Percentiles rank a stretch among this genome's conserved stretches.
Conservation (phyloP, 2,113 vertebrate species). For the Seriola aureovittata region DNA sequence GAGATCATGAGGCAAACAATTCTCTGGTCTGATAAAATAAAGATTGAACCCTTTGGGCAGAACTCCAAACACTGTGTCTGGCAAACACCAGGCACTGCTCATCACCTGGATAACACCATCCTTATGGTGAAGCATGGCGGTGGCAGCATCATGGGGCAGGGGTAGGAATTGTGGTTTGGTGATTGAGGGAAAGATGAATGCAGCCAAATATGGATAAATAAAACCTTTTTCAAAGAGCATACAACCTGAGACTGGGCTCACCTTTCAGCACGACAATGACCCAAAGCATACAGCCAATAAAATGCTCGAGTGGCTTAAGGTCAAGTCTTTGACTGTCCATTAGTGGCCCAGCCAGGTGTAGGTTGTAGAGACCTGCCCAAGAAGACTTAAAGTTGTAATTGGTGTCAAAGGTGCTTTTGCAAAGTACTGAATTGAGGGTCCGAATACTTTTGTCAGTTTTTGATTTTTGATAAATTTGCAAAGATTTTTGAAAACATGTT, state of each 20-base stretch:
- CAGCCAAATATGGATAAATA: no score
- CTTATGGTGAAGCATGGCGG: not conserved
- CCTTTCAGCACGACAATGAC: not conserved
- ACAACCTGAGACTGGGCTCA: not conserved
- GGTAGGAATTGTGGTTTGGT: not conserved
- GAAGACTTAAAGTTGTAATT: no score
- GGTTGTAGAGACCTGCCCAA: not conserved
- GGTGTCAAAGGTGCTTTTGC: no score
- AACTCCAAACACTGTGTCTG: not conserved
- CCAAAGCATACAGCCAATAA: not conserved
- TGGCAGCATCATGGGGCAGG: not conserved
- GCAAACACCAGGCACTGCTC: not conserved
- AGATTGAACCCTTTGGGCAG: not conserved
- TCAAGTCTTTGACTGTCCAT: not conserved
- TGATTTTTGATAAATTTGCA: no score
- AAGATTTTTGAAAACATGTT: no score
- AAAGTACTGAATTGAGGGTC: no score
- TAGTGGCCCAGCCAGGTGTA: not conserved
- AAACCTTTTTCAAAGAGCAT: no score
- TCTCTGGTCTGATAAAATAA: not conserved
- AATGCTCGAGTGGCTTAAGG: not conserved
- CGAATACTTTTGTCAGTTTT: no score
- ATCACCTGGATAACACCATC: not conserved
- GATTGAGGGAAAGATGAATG: not conserved
- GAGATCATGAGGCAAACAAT: not conserved